A percentile compares a stretch with the other conserved stretches of the same genome.
These are phyloP conservation scores for Scortum barcoo DNA, from an alignment of 2,113 vertebrate genomes.

Conservation along the genomic window DNA sequence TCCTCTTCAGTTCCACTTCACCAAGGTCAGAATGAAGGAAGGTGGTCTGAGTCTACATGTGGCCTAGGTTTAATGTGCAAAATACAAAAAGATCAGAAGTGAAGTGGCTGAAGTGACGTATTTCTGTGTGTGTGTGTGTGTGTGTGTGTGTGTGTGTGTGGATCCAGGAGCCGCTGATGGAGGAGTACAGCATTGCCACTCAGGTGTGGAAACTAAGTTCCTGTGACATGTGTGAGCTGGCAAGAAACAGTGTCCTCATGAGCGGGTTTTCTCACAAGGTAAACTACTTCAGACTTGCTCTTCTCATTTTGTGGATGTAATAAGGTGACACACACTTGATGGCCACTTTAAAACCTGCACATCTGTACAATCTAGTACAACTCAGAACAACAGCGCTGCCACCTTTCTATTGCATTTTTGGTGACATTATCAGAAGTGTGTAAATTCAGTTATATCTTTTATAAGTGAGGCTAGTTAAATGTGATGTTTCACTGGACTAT, in stretches of 20 bases:
- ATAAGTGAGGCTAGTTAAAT: too few relatives aligned
- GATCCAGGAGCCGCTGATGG: constrained; percentile 95
- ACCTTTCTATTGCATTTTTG: neutral
- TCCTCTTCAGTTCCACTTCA: constrained; percentile 98
- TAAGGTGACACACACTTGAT: too few relatives aligned
- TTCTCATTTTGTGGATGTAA: constrained; percentile 1
- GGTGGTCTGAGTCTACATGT: neutral
- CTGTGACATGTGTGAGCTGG: constrained; percentile 98
- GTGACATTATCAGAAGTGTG: neutral
- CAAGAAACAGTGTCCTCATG: constrained; percentile 98
- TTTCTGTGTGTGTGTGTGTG: neutral
- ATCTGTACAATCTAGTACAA: neutral
- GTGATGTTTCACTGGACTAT: too few relatives aligned
- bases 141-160: constrained; percentile 41
- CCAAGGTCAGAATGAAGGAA: constrained; percentile 87
- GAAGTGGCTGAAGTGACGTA: neutral
- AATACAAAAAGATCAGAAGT: neutral
- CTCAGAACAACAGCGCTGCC: neutral
- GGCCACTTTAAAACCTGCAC: neutral
- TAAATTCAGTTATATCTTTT: neutral
- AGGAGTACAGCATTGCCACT: constrained; percentile 97
- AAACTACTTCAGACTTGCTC: constrained; percentile 20
- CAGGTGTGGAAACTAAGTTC: constrained; percentile 99
- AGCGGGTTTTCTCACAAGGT: constrained; percentile 97
- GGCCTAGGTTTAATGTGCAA: neutral